phyloP scores from a whole-genome alignment of 2,888 invertebrate species.

The Drosophila leonis region DNA sequence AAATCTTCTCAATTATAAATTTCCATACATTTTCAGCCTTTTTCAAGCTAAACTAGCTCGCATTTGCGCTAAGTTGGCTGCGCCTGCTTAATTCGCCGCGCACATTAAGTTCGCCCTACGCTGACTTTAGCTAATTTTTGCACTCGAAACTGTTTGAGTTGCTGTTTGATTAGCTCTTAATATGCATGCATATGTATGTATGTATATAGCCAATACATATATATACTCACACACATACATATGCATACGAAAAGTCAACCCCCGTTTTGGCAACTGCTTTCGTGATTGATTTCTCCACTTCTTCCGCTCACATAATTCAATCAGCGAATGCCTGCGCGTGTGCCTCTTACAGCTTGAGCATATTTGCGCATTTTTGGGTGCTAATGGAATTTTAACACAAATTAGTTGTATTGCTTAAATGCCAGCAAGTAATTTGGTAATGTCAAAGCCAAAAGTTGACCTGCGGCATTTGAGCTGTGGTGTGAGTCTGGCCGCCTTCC shows the following conservation, averaged over 20 bases:
- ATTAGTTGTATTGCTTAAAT: conserved; percentile 71
- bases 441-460: conserved; percentile 49
- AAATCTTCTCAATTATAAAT: too few species aligned
- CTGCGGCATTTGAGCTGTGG: conserved; percentile 44
- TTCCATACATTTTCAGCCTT: not conserved
- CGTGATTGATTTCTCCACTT: conserved; percentile 56
- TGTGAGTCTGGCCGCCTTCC: not conserved
- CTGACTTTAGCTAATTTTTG: not conserved
- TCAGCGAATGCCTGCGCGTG: conserved; percentile 11
- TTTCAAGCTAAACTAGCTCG: not conserved
- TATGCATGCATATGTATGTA: not conserved
- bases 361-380: conserved; percentile 36
- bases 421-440: conserved; percentile 55
- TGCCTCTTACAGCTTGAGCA: not conserved
- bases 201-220: not conserved
- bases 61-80: not conserved
- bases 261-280: not conserved
- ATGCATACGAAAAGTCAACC: not conserved
- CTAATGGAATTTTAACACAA: conserved; percentile 70
- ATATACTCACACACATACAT: not conserved
- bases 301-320: conserved; percentile 21
- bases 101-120: not conserved
- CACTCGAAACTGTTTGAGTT: not conserved
- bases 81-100: not conserved
- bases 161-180: not conserved